phyloP scores from a whole-genome alignment of 2,888 invertebrate genomes.

The Drosophila seclusa region DNA sequence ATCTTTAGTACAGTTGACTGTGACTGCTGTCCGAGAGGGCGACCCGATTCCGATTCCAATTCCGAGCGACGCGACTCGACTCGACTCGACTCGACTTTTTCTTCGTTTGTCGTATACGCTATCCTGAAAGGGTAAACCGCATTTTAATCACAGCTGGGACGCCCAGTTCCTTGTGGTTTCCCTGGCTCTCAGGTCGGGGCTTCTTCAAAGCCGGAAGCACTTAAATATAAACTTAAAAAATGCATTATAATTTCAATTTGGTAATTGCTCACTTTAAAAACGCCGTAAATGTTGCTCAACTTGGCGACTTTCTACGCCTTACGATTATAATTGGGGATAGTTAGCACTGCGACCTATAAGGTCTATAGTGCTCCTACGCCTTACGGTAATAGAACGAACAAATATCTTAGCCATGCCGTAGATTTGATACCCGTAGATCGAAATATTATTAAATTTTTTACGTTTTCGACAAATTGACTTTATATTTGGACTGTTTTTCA shows the following conservation, averaged over 20 bases:
- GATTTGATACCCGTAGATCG: not conserved
- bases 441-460: not conserved
- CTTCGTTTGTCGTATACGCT: constrained; percentile 6
- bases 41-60: constrained; percentile 51
- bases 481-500: not conserved
- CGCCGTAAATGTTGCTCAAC: not conserved
- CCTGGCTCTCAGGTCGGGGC: not conserved
- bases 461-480: not conserved
- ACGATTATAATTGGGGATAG: too few species aligned
- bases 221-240: not conserved
- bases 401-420: not conserved
- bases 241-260: not conserved
- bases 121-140: constrained; percentile 37
- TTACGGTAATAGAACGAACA: too few species aligned
- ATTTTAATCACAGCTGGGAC: constrained; percentile 10
- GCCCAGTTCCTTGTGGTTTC: constrained; percentile 14
- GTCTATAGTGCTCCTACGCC: too few species aligned
- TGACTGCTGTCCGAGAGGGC: constrained; percentile 42
- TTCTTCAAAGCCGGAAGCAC: constrained; percentile 19
- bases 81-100: not conserved
- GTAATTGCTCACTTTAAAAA: not conserved
- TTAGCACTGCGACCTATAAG: too few species aligned
- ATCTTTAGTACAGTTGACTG: constrained; percentile 78
- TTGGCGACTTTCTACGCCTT: not conserved
- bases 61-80: constrained; percentile 16